These are phyloP conservation scores for Anguilla japonica DNA, from an alignment of 2,113 vertebrate species.

Conservation along the genomic window DNA sequence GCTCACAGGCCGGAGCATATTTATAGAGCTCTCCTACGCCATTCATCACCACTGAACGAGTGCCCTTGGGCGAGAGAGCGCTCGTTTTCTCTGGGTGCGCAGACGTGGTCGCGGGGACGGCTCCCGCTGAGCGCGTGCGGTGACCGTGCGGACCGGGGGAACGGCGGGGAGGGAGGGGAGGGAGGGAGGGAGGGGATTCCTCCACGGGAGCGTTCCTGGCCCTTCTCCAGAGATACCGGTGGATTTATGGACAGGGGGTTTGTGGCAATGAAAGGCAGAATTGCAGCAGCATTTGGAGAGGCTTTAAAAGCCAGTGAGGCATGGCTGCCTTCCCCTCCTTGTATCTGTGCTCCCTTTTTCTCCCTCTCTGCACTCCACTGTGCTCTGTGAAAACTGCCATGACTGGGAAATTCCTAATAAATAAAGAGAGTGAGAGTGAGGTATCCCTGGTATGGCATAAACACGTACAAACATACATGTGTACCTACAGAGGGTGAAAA, in stretches of 20 bases:
- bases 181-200: constrained; percentile 23
- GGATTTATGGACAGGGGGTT: constrained; percentile 43
- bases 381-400: neutral
- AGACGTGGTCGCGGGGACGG: neutral
- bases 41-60: constrained; percentile 3
- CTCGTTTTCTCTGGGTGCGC: neutral
- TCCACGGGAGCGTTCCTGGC: constrained; percentile 33
- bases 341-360: constrained; percentile 10
- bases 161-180: neutral
- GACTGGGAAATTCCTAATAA: neutral
- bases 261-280: constrained; percentile 36
- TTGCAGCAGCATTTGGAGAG: constrained; percentile 30
- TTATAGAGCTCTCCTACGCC: constrained; percentile 21
- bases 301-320: constrained; percentile 43
- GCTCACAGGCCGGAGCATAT: constrained; percentile 17
- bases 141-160: neutral
- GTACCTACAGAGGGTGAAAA: neutral
- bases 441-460: no score
- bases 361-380: neutral
- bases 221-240: constrained; percentile 42
- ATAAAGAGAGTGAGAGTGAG: neutral
- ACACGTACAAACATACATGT: no score
- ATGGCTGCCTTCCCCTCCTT: constrained; percentile 18
- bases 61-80: neutral
- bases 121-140: neutral